A percentile compares a stretch with the other conserved stretches of the same genome.
These are phyloP conservation scores for Cyrtorhinus lividipennis DNA, from an alignment of 1,140 invertebrate genomes.

Conservation along the genomic window DNA sequence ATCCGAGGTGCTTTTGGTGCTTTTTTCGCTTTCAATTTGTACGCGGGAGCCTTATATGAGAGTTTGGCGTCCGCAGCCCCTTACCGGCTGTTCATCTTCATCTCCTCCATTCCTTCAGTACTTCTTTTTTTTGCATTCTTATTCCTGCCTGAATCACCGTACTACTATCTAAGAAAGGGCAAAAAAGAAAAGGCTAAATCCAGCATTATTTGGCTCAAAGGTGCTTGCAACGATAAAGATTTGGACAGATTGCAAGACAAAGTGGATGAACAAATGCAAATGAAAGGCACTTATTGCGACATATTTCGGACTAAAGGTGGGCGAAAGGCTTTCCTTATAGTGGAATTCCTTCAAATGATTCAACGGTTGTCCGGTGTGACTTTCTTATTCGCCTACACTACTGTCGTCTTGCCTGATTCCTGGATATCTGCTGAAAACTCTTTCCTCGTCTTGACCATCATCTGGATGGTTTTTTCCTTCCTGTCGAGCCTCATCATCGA, in stretches of 20 bases:
- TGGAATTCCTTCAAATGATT: constrained; percentile 48
- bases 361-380: constrained; percentile 63
- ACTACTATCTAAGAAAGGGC: constrained; percentile 44
- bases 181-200: constrained; percentile 44
- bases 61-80: constrained; percentile 54
- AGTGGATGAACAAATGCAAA: constrained; percentile 14
- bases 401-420: constrained; percentile 47
- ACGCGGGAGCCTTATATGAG: constrained; percentile 55
- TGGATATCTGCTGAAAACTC: constrained; percentile 4
- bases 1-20: constrained; percentile 40
- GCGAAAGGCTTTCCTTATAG: constrained; percentile 45
- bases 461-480: constrained; percentile 30
- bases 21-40: constrained; percentile 38
- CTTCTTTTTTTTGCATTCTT: constrained; percentile 48
- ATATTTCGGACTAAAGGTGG: constrained; percentile 14
- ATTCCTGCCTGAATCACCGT: constrained; percentile 69
- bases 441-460: constrained; percentile 7
- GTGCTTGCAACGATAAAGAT: constrained; percentile 14
- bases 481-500: constrained; percentile 28
- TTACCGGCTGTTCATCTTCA: constrained; percentile 47
- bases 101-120: constrained; percentile 43
- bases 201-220: constrained; percentile 48
- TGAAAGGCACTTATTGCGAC: constrained; percentile 15
- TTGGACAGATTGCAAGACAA: constrained; percentile 21
- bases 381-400: constrained; percentile 55